Base-by-base conservation (phyloP, 2,797 vertebrate genomes). In the Ibycter americanus region DNA sequence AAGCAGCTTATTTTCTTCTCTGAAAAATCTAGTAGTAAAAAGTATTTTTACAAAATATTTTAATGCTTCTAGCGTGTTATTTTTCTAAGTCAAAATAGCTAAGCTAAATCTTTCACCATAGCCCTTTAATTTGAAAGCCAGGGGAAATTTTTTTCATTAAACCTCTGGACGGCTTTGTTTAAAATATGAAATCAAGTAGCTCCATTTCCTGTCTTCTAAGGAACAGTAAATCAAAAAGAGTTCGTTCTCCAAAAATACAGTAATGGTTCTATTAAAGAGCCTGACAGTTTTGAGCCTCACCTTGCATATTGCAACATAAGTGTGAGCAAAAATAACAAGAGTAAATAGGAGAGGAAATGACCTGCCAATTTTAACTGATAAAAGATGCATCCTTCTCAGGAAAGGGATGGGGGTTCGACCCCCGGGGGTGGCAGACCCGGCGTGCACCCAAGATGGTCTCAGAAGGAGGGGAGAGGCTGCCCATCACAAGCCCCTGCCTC, bases 181-280 rank as follows among this genome's bases (percentile, higher is more conserved):
- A 91, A 97, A 97, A 96, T 95, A 95, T 88, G 95, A 97, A 97
- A 97, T 97, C 96, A 96, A 97, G 97, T 97, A 97, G 97, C 95
- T 97, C 97, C 96, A 97, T 97, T 97, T 97, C 97, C 97, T 97
- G 97, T 96, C 97, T 97, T 97, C 95, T 96, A 85, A 97, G 89
- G 94, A 93, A 95, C 95, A 94, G 89, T 96, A 96, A 97, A 97
- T 97, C 95, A 97, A 96, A 94, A 81, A 16, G 78, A 76, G 72
- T 62, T 68, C 1, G 8, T 89, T 87, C 87, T 97, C 96, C 93
- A 96, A 93, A 96, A 97, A 93, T 81, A 93, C 76, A 93, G 90
- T 92, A 96, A 95, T 59, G 93, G 87, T 97, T 96, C 95, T 91
- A 95, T 96, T 96, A 94, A 86, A 89, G 84, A 73, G n/a, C 84